Conservation (phyloP, 2,113 vertebrate genomes). For the Ophthalmolycus amberensis region DNA sequence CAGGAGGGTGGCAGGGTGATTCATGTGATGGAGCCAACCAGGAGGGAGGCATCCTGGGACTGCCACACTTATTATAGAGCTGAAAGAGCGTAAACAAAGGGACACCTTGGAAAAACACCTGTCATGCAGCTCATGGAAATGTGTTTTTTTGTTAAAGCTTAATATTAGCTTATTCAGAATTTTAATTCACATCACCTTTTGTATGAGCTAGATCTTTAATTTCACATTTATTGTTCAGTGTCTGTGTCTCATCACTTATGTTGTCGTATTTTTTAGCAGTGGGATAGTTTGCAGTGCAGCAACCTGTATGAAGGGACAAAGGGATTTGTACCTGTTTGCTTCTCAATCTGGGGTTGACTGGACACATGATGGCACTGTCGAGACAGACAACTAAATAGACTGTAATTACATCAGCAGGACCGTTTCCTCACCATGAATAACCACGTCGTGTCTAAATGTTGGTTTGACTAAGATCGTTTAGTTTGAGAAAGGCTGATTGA, state of each 20-base stretch:
- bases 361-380: constrained; percentile 84
- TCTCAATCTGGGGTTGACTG: constrained; percentile 5
- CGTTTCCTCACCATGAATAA: constrained; percentile 57
- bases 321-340: background rate
- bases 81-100: background rate
- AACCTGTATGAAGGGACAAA: constrained; percentile 12
- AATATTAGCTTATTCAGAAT: constrained; percentile 12
- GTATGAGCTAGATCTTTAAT: background rate
- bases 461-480: constrained; percentile 23
- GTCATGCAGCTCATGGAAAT: background rate
- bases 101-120: background rate
- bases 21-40: constrained; percentile 46
- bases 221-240: background rate
- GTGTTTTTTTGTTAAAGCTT: background rate
- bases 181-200: background rate
- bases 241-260: background rate
- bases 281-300: background rate
- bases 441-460: constrained; percentile 29
- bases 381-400: constrained; percentile 37
- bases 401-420: constrained; percentile 50
- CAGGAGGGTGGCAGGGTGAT: constrained; percentile 45
- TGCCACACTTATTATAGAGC: constrained; percentile 53
- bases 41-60: constrained; percentile 45
- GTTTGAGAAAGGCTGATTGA: constrained; percentile 13
- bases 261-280: background rate